Base-by-base conservation (phyloP, 2,113 vertebrate species). In the Dicerorhinus sumatrensis region DNA sequence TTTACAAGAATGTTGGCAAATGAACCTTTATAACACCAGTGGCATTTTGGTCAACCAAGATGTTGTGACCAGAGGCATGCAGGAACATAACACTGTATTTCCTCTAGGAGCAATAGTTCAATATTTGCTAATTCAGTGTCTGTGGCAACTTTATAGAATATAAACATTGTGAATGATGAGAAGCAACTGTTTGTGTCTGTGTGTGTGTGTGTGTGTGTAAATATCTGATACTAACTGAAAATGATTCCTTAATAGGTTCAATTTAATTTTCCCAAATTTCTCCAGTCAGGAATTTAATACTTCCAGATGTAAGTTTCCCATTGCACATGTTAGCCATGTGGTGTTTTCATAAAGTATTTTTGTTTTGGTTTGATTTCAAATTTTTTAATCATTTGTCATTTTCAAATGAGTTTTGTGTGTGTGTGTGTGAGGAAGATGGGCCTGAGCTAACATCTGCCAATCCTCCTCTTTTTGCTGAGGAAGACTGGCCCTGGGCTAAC, bases 361-460 rank as follows among this genome's bases (percentile, higher is more conserved):
- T 81, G 65, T 20, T 89, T 51, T 67, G 25, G 14, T 75, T 89
- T 83, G 67, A 6, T 82, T 95, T 85, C 18, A 46, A 31, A 95
- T 82, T 8, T 77, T 76, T 3, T 54, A 65, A 62, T 58, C 12
- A 33, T 72, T 83, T 5, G 14, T 93, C 73, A 90, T 48, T 98
- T 98, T 94, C 72, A 97, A 98, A 94, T 97, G 46, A 96, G 27
- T 86, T n/a, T n/a, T n/a, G n/a, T n/a, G n/a, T n/a, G n/a, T n/a
- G n/a, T n/a, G n/a, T n/a, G n/a, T 42, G 42, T 42, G 42, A 42
- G 42, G 42, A 42, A 42, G 42, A 42, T 42, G 42, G 42, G 4
- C 42, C 42, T 42, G 42, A 42, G 42, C 42, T 42, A 42, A 42
- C 42, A 42, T 42, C 42, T 42, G 42, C 42, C 42, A 42, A 42